Base-by-base conservation (phyloP, 2,797 vertebrate species). In the Periparus ater region DNA sequence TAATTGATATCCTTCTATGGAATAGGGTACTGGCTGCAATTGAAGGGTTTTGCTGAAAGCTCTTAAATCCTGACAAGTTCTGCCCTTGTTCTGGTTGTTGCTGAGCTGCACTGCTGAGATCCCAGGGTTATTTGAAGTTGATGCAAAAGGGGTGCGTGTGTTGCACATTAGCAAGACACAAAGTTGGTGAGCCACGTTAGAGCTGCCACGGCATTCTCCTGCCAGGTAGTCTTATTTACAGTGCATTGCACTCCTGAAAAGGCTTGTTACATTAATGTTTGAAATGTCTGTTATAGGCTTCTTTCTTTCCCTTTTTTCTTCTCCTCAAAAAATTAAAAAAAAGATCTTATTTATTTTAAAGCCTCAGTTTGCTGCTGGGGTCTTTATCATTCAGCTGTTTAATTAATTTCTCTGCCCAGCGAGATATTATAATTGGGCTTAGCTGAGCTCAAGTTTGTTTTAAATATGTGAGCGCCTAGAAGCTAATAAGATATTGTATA, bases 1-100 rank as follows among this genome's bases (percentile, higher is more conserved):
- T 99, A 99, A 99, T 99, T 99, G 99, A 99, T 99, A 99, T 99
- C 99, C 99, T 99, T 98, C 98, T 96, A 96, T 98, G 98, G 98
- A 99, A 99, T 99, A 98, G 98, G 98, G 98, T 99, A 98, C 98
- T 40, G 98, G 98, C 98, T 98, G 98, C 98, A 98, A 99, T 98
- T 99, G 98, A 99, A 99, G 98, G 98, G 97, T 98, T 98, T 98
- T 98, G 98, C 99, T 99, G 98, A 99, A 99, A 99, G 98, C 98
- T 99, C 98, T 98, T 99, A 99, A 98, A 98, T 98, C 98, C 98
- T 99, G 99, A 99, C 99, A 99, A 99, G 98, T 99, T 98, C 98
- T 98, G 98, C 98, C 98, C 98, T 98, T 98, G 98, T 98, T 98
- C 97, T 98, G 97, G 96, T 97, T 98, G 97, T 97, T 93, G 23